Evolutionary conservation across 2,113 vertebrate species (phyloP).

Genomic region (Hippolais icterina): DNA sequence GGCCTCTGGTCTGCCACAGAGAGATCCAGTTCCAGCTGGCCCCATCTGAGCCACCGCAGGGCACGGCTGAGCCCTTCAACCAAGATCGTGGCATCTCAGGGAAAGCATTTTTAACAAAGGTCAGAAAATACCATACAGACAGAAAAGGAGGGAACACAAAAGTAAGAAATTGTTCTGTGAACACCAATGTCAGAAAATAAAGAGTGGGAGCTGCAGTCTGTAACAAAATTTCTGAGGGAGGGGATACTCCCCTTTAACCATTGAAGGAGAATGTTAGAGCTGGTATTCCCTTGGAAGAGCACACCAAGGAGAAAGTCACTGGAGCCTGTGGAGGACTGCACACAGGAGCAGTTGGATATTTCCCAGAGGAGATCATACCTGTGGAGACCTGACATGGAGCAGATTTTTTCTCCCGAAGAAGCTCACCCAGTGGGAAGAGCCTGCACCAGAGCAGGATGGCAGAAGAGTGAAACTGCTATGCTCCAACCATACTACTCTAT

Average conservation of each 20-base stretch:
- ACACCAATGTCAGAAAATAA: neutral
- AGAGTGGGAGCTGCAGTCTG: neutral
- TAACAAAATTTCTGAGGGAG: neutral
- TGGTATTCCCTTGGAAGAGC: neutral
- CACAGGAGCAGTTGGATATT: neutral
- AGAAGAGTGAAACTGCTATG: neutral
- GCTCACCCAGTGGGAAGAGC: accelerated
- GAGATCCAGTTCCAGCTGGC: neutral
- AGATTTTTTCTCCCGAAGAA: neutral
- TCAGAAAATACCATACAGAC: neutral
- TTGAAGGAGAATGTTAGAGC: neutral
- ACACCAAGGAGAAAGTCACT: neutral
- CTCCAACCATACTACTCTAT: neutral
- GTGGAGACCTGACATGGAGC: accelerated
- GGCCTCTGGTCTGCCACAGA: accelerated
- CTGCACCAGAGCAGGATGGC: neutral
- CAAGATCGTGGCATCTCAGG: accelerated
- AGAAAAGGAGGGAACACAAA: neutral
- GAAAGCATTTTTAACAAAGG: neutral
- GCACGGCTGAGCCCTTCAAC: accelerated
- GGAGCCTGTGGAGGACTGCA: neutral
- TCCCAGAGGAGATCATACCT: neutral
- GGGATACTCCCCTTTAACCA: neutral
- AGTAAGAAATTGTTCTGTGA: neutral
- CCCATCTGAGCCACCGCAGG: accelerated